Evolutionary conservation across 1,140 invertebrate species (phyloP), one percentile per base, ranked within the genome.

Genomic region (Lordiphosa stackelbergi): DNA sequence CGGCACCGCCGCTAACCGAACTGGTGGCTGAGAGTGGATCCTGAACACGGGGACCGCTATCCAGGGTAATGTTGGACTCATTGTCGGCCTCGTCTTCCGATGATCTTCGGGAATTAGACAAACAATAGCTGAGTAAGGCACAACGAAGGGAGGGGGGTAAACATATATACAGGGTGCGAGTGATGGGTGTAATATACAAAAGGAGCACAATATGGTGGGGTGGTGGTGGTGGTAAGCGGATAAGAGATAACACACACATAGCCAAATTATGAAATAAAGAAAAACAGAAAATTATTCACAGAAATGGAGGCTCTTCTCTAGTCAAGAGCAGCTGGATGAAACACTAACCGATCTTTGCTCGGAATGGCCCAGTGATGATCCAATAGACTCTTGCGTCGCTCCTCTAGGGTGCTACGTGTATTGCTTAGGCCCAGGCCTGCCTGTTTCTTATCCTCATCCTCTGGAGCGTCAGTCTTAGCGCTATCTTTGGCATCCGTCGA

Each of bases 301-400:
- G n/a, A n/a, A n/a, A n/a, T n/a, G n/a, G n/a, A n/a, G n/a, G n/a
- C n/a, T n/a, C n/a, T n/a, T n/a, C n/a, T n/a, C n/a, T n/a, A n/a
- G n/a, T n/a, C n/a, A n/a, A n/a, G 22, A 24, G 22, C 4, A 24
- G 22, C 22, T 0, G 5, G 2, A 0, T 34, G 11, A 48, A 60
- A 52, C 16, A 65, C 79, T 62, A 73, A 88, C 86, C 92, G 90
- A 86, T 94, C 93, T 88, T 93, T 94, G 84, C 92, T 94, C 45
- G 94, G 93, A 88, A 95, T 93, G 53, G 94, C 93, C 94, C 94
- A 95, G 85, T 95, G 94, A 85, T 95, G 94, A 85, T 95, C 94
- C 66, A 95, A 89, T 79, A 94, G 90, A 28, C 93, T 95, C 88
- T 93, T 93, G 87, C 94, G 91, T 73, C 94, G 91, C 81, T 95